Percentiles rank a stretch among this genome's conserved stretches.
Evolutionary conservation across 2,797 vertebrate genomes (phyloP).

Genomic region (Eidolon dupreanum): DNA sequence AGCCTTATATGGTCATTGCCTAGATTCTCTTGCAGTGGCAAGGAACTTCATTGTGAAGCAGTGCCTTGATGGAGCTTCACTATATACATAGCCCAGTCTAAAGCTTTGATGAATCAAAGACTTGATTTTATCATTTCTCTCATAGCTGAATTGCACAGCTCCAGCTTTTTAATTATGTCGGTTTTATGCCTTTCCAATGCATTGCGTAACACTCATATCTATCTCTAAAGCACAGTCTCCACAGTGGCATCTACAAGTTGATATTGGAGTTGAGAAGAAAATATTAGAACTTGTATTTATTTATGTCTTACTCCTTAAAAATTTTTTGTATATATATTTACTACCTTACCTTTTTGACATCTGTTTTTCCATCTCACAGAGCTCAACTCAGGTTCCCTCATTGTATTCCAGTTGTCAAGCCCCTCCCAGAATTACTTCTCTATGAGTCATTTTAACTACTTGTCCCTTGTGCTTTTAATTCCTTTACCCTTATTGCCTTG

Average conservation of each 20-base stretch:
- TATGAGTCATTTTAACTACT: background rate
- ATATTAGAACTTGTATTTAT: background rate
- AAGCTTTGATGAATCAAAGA: background rate
- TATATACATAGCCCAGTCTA: background rate
- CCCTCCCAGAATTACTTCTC: background rate
- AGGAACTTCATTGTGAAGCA: background rate
- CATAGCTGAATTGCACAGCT: constrained; percentile 1
- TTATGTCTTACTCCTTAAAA: constrained; percentile 11
- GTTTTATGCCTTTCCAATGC: background rate
- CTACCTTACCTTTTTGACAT: background rate
- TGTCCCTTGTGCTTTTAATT: background rate
- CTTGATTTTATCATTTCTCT: constrained; percentile 3
- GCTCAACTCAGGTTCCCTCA: background rate
- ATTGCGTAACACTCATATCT: background rate
- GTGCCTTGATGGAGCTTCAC: background rate
- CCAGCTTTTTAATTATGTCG: background rate
- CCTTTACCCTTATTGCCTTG: background rate
- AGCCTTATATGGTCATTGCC: background rate
- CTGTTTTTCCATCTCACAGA: constrained; percentile 10
- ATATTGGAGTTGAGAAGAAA: constrained; percentile 5
- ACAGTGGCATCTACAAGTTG: background rate
- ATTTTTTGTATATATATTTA: background rate
- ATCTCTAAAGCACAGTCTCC: background rate
- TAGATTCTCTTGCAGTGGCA: background rate
- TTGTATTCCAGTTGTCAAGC: background rate